These are phyloP conservation scores for Acipenser ruthenus DNA, from an alignment of 2,797 vertebrate species.

Conservation along the genomic window DNA sequence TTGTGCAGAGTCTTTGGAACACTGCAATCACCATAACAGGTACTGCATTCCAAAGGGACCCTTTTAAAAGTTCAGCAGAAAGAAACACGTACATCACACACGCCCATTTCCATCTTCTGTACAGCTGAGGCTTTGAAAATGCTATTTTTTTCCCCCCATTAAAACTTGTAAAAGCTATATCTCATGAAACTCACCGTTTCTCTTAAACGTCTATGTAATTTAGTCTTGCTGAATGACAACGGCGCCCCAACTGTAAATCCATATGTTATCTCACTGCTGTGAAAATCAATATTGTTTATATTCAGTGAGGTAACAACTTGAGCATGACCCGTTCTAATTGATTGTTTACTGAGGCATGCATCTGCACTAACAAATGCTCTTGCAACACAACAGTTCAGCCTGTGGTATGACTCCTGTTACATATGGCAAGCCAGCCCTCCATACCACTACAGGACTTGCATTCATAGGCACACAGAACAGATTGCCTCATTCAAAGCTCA, in stretches of 20 bases:
- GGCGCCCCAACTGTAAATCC: conserved; percentile 25
- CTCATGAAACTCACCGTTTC: conserved; percentile 5
- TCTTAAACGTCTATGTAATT: conserved; percentile 1
- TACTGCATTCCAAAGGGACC: conserved; percentile 22
- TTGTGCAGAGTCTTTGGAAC: conserved; percentile 9
- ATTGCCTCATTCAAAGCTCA: conserved; percentile 30
- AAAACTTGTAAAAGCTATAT: not conserved
- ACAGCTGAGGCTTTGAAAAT: conserved; percentile 8
- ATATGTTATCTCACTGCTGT: conserved; percentile 30
- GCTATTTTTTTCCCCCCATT: not conserved
- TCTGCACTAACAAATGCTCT: conserved; percentile 3
- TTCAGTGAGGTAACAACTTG: conserved; percentile 49
- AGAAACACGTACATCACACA: conserved; percentile 23
- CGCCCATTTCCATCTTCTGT: conserved; percentile 19
- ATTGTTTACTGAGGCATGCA: conserved; percentile 47
- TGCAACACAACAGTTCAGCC: not conserved
- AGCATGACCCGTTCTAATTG: conserved; percentile 39
- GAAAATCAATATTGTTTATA: conserved; percentile 48
- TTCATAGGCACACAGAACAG: conserved; percentile 26
- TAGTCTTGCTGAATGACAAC: conserved; percentile 17
- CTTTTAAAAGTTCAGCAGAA: conserved; percentile 24
- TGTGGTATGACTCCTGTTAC: conserved; percentile 2
- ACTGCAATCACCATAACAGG: conserved; percentile 18
- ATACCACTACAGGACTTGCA: conserved; percentile 9
- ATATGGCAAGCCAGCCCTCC: not conserved